These are phyloP conservation scores for Girardinus metallicus DNA, from an alignment of 2,797 vertebrate genomes.

Conservation along the genomic window DNA sequence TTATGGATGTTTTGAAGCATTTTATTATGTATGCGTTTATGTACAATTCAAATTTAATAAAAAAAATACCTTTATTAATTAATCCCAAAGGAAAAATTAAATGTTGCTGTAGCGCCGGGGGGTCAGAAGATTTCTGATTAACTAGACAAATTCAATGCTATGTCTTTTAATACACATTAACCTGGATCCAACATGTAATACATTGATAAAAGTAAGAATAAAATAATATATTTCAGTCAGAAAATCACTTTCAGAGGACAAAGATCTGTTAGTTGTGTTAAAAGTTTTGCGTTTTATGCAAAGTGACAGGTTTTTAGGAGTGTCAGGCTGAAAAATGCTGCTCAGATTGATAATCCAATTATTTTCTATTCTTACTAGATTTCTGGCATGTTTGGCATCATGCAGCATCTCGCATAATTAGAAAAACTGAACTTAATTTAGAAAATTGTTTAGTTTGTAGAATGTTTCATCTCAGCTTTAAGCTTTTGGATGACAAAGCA, in stretches of 20 bases:
- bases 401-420: background rate
- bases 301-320: too few species aligned
- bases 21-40: background rate
- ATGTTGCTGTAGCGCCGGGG: too few species aligned
- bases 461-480: background rate
- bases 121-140: background rate
- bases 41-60: background rate
- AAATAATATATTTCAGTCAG: background rate
- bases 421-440: background rate
- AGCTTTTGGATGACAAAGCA: background rate
- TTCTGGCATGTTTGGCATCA: background rate
- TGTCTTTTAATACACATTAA: background rate
- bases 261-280: background rate
- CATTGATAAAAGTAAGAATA: background rate
- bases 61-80: too few species aligned
- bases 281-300: background rate
- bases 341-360: background rate
- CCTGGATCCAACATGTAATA: background rate
- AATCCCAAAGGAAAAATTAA: too few species aligned
- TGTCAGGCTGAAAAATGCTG: background rate
- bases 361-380: background rate
- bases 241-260: background rate
- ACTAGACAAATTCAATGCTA: too few species aligned
- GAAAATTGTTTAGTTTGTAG: background rate
- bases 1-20: background rate